Evolutionary conservation across 2,113 vertebrate species (phyloP).

Genomic region (Chinchilla lanigera): DNA sequence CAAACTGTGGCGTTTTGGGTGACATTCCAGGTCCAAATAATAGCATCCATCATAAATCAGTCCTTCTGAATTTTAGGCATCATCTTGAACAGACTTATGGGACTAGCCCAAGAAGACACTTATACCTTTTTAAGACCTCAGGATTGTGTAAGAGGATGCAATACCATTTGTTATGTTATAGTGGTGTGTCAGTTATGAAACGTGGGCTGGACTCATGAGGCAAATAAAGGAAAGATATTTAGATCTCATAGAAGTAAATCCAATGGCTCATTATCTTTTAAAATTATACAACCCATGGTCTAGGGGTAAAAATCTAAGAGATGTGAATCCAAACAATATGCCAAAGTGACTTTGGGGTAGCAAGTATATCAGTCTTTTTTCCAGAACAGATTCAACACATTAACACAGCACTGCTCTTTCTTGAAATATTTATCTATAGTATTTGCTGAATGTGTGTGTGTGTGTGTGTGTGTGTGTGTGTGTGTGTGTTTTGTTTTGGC

Average conservation of each 20-base stretch:
- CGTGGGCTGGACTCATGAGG: background rate
- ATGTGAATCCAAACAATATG: background rate
- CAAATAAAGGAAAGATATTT: conserved; percentile 64
- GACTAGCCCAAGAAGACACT: conserved; percentile 48
- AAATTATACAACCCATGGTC: conserved; percentile 56
- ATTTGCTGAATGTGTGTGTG: background rate
- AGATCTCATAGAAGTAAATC: conserved; percentile 65
- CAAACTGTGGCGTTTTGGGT: too few species aligned
- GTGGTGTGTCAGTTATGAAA: conserved; percentile 64
- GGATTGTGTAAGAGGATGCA: conserved; percentile 57
- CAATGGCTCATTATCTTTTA: conserved; percentile 60
- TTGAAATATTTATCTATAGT: conserved; percentile 54
- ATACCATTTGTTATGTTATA: conserved; percentile 74
- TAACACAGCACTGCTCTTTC: conserved; percentile 52
- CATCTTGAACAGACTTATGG: background rate
- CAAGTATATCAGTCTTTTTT: conserved; percentile 74
- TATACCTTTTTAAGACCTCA: conserved; percentile 59
- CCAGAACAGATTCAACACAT: conserved; percentile 57
- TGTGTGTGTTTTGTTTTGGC: background rate
- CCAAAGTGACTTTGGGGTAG: conserved; percentile 55
- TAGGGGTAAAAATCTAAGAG: conserved; percentile 74
- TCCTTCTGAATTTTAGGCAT: background rate
- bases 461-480: background rate
- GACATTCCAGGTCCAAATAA: background rate
- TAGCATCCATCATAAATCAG: background rate